These are phyloP conservation scores for Papilio elwesi DNA, from an alignment of 2,888 invertebrate species.

Conservation along the genomic window DNA sequence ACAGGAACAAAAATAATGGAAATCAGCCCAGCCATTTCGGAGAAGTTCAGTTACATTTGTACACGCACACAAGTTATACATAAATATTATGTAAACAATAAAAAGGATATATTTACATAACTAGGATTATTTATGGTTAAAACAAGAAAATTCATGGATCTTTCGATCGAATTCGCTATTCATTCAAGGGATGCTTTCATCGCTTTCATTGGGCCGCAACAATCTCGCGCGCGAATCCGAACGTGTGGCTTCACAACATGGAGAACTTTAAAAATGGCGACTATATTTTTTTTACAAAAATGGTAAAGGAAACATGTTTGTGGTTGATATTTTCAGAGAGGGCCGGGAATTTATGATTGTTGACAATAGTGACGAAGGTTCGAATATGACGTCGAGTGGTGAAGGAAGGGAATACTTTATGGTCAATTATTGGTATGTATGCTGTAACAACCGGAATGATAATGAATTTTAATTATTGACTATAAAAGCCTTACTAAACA, in stretches of 20 bases:
- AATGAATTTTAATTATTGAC: not conserved
- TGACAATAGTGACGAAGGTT: conserved; percentile 73
- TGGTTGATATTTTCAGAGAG: conserved; percentile 75
- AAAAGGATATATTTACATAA: not conserved
- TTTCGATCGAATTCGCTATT: conserved; percentile 20
- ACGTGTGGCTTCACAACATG: conserved; percentile 32
- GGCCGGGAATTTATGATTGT: conserved; percentile 72
- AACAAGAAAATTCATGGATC: not conserved
- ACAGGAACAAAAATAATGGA: too few species aligned
- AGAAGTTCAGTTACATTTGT: too few species aligned
- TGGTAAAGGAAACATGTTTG: conserved; percentile 51
- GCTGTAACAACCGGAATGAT: conserved; percentile 41
- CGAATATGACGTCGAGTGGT: conserved; percentile 63
- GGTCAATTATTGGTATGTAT: conserved; percentile 78
- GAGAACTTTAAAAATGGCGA: conserved; percentile 40
- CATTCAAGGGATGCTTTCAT: conserved; percentile 44
- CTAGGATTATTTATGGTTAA: not conserved
- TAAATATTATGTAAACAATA: not conserved
- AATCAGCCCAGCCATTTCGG: too few species aligned
- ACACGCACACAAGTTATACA: too few species aligned
- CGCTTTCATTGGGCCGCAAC: conserved; percentile 47
- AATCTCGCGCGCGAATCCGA: not conserved
- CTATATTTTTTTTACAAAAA: conserved; percentile 38
- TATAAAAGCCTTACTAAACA: conserved; percentile 24
- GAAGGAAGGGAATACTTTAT: conserved; percentile 73